Conservation (phyloP, 2,888 invertebrate species). For the Byasa hedistus region DNA sequence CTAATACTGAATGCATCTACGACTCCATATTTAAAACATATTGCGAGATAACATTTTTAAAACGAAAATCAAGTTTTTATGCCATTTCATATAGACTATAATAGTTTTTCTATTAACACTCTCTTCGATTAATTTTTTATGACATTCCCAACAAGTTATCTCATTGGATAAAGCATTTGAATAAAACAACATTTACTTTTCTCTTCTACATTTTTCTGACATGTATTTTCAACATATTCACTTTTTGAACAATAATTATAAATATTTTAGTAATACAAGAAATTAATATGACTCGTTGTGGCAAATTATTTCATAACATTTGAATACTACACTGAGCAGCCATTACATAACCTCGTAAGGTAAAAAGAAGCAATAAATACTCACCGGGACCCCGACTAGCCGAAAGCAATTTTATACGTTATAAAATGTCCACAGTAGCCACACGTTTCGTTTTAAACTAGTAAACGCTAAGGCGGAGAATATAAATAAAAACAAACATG, state of each 20-base stretch:
- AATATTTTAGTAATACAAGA: no score
- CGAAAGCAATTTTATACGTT: constrained; percentile 38
- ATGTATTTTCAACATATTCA: no score
- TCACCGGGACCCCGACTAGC: constrained; percentile 5
- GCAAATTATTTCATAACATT: neutral
- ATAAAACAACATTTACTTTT: no score
- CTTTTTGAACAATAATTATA: no score
- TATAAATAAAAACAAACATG: constrained; percentile 53
- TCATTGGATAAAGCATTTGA: no score
- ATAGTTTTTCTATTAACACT: no score
- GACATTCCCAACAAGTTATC: no score
- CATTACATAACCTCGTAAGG: constrained; percentile 15
- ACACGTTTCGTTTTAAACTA: constrained; percentile 39
- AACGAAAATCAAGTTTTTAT: neutral
- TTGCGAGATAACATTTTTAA: neutral
- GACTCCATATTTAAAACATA: neutral
- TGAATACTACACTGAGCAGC: neutral
- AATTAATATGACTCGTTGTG: neutral
- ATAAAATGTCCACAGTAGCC: constrained; percentile 42
- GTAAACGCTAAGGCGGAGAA: constrained; percentile 39
- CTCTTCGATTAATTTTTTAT: no score
- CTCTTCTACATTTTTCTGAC: no score
- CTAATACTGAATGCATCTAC: constrained; percentile 5
- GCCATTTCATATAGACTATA: no score
- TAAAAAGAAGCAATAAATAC: constrained; percentile 23